phyloP scores from a whole-genome alignment of 2,113 vertebrate species.

The Haemorhous mexicanus region DNA sequence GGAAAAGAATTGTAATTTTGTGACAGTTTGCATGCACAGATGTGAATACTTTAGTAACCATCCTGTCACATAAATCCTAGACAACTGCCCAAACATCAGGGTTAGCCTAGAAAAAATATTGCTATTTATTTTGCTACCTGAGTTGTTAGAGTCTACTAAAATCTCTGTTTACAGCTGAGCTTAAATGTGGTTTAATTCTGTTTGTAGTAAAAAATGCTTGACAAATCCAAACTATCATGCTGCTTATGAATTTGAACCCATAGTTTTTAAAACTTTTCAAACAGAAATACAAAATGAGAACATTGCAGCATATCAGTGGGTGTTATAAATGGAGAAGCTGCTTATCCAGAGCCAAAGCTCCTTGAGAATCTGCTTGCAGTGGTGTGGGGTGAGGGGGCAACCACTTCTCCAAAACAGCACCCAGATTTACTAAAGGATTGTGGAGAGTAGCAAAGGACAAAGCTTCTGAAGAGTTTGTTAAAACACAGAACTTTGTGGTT shows the following conservation, averaged over 20 bases:
- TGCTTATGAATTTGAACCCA: not conserved
- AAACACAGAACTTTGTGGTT: not conserved
- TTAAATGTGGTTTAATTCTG: constrained; percentile 22
- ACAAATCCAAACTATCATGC: not conserved
- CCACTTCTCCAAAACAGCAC: not conserved
- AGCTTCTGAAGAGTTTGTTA: not conserved
- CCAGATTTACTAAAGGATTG: not conserved
- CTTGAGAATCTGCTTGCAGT: not conserved
- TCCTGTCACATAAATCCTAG: not conserved
- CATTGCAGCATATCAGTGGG: not conserved
- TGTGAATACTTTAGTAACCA: not conserved
- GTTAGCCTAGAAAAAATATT: not conserved
- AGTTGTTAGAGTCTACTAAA: not conserved
- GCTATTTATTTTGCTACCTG: constrained; percentile 19
- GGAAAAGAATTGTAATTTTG: not conserved
- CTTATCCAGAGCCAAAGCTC: not conserved
- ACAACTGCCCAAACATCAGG: constrained; percentile 25
- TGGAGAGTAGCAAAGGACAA: not conserved
- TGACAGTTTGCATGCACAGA: not conserved
- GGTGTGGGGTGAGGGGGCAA: not conserved
- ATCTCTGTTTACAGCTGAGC: constrained; percentile 21
- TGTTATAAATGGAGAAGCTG: not conserved
- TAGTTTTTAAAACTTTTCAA: not conserved
- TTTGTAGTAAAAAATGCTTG: not conserved
- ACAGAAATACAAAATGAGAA: not conserved